Base-by-base conservation (phyloP, 2,888 invertebrate genomes). In the Liopterus haemorrhoidalis region DNA sequence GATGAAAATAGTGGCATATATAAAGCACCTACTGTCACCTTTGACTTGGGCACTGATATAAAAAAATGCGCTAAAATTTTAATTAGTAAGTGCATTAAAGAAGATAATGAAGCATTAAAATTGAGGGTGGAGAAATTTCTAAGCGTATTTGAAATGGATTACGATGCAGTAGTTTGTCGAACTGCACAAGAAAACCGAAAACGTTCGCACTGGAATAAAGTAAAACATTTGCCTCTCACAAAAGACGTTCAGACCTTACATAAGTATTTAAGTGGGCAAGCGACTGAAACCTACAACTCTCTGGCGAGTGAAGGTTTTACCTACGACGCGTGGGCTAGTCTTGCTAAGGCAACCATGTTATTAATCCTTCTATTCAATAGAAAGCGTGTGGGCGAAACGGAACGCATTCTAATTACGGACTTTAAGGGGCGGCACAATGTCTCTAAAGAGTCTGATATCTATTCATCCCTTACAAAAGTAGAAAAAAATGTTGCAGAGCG, bases 41-140 rank as follows among this genome's bases (percentile, higher is more conserved):
- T 16, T 6, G 30, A 30, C 4, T 30, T 30, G 12, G 4, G 5
- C 4, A 30, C 30, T 5, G 12, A 30, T 30, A 5, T 30, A 30
- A 30, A 30, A 30, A 30, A 30, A 11, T 30, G 30, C 16, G 30
- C 30, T n/a, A 30, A 3, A 11, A 30, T 30, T 12, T 11, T 30
- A 30, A 11, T 30, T 3, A 30, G 30, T 14, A 30, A n/a, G 8
- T 11, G 9, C 8, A 30, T 30, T 11, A 30, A 30, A 30, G 3
- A 4, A 3, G 30, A 30, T 11, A 16, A 30, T 14, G 30, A 30
- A 11, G 3, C 3, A 11, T 30, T 16, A 5, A 30, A 12, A 11
- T 3, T 3, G 5, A 30, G 4, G 3, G 30, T 30, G 2, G 30
- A 30, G 16, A 30, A 30, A 6, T 30, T 5, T 30, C 11, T 30